Evolutionary conservation across 2,888 invertebrate species (phyloP).

Genomic region (Amiota mariae): DNA sequence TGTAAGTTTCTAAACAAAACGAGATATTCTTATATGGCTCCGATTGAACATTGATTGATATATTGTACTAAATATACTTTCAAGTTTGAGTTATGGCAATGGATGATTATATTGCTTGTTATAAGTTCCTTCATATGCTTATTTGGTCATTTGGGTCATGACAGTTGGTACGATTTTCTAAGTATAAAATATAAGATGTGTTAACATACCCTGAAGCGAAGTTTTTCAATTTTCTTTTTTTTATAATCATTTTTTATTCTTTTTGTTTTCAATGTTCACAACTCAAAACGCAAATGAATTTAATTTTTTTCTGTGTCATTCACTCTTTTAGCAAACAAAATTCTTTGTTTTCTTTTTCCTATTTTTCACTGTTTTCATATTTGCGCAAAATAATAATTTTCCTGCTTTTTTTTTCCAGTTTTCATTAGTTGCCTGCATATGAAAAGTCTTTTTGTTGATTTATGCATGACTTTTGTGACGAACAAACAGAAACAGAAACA

Average conservation of each 20-base stretch:
- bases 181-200: too few species aligned
- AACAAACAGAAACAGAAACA: too few species aligned
- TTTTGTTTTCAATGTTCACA: too few species aligned
- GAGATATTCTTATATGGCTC: too few species aligned
- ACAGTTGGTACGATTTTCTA: too few species aligned
- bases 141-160: too few species aligned
- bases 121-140: too few species aligned
- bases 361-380: constrained; percentile 27
- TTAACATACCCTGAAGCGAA: neutral
- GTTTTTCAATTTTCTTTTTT: neutral
- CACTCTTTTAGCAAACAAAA: constrained; percentile 3
- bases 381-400: constrained; percentile 30
- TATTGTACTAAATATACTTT: too few species aligned
- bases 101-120: too few species aligned
- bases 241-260: neutral
- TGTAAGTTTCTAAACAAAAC: too few species aligned
- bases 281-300: constrained; percentile 53
- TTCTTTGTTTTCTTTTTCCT: constrained; percentile 38
- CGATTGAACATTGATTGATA: too few species aligned
- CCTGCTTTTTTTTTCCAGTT: constrained; percentile 50
- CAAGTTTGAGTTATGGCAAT: too few species aligned
- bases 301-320: constrained; percentile 42
- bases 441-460: constrained; percentile 58
- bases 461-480: constrained; percentile 62
- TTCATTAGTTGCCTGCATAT: constrained; percentile 60